These are phyloP conservation scores for Rhynchonycteris naso DNA, from an alignment of 2,797 vertebrate genomes.

Conservation along the genomic window DNA sequence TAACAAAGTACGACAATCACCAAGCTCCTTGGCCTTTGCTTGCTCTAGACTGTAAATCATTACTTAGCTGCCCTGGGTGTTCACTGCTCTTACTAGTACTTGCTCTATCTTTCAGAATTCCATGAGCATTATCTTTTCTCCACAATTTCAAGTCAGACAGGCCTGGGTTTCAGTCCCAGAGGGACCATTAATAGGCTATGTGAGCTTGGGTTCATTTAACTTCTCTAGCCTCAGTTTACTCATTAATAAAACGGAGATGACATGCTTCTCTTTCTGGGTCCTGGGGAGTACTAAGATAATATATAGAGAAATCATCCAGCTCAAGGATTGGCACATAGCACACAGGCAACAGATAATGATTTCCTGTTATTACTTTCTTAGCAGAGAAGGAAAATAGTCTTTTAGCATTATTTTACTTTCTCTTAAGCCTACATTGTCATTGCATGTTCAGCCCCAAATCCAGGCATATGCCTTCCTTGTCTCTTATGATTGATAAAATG, in stretches of 20 bases:
- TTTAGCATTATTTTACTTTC: neutral
- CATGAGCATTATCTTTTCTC: neutral
- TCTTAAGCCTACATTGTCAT: neutral
- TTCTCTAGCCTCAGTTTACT: neutral
- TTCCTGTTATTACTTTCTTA: neutral
- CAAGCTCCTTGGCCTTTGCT: neutral
- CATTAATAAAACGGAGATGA: neutral
- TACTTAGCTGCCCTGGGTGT: neutral
- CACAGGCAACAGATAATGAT: neutral
- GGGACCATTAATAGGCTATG: neutral
- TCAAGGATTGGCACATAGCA: neutral
- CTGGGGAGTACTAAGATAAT: neutral
- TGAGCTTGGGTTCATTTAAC: neutral
- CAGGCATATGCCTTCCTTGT: neutral
- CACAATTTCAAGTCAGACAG: neutral
- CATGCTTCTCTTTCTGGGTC: neutral
- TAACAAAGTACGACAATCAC: neutral
- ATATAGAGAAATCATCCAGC: neutral
- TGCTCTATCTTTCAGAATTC: neutral
- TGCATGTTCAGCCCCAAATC: neutral
- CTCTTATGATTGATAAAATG: slow-evolving; percentile 18
- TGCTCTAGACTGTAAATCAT: neutral
- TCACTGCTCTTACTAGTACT: neutral
- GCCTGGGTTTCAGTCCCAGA: neutral
- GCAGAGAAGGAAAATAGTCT: neutral